These are phyloP conservation scores for Steatornis caripensis DNA, from an alignment of 2,113 vertebrate species.

Conservation along the genomic window DNA sequence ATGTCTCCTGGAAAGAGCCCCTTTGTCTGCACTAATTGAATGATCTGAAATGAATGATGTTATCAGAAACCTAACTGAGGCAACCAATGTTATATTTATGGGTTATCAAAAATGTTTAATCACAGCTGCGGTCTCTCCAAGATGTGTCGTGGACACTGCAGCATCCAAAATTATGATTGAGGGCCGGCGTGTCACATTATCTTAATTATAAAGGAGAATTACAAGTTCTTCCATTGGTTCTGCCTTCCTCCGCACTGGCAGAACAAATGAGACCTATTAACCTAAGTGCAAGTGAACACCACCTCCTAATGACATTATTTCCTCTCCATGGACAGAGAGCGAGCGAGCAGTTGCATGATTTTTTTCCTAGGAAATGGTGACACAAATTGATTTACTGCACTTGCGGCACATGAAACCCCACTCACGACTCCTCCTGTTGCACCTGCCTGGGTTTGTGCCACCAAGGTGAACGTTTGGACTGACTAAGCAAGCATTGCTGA, in stretches of 20 bases:
- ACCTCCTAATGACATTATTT: constrained; percentile 6
- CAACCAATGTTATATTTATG: constrained; percentile 58
- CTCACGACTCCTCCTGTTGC: neutral
- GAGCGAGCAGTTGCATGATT: neutral
- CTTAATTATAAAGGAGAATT: constrained; percentile 42
- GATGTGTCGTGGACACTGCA: neutral
- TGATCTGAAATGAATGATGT: constrained; percentile 63
- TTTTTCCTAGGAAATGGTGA: neutral
- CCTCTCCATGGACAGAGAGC: neutral
- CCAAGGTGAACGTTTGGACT: neutral
- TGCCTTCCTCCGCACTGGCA: neutral
- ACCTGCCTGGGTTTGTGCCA: neutral
- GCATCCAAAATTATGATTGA: constrained; percentile 29
- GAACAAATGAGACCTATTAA: constrained; percentile 37
- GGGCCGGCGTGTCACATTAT: neutral
- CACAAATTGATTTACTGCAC: neutral
- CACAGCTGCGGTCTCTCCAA: neutral
- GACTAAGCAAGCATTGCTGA: neutral
- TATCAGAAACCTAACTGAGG: constrained; percentile 57
- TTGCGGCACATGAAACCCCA: rapidly evolving
- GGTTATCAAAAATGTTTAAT: constrained; percentile 62
- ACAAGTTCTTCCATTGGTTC: constrained; percentile 6
- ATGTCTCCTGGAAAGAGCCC: constrained; percentile 55
- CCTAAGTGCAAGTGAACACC: neutral
- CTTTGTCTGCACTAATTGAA: constrained; percentile 67